Base-by-base conservation (phyloP, 2,113 vertebrate species). In the Crotalus horridus region DNA sequence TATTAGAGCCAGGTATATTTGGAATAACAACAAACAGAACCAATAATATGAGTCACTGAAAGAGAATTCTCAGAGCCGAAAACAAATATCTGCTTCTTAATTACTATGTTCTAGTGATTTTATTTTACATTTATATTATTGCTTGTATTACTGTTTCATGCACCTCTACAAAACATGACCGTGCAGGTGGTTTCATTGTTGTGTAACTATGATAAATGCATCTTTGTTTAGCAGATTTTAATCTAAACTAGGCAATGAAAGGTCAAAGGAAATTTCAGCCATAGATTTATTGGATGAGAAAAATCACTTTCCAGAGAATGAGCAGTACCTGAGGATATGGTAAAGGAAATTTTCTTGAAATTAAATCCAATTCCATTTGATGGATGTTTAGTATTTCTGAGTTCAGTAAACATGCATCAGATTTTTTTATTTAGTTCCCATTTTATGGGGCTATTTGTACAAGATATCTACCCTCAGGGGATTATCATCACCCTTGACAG, bases 21-120 rank as follows among this genome's bases (percentile, higher is more conserved):
- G 88, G 10, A 1, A 17, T 1, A 54, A 13, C 87, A 95, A 93
- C 94, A 95, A 96, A 94, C 1, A 90, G 26, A 58, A 64, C 21
- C 56, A 43, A 86, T 90, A 23, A 69, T 12, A 29, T 95, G 91
- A 95, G 33, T 95, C 90, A 61, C 1, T 29, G 26, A 91, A 93
- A 55, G 1, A 89, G 20, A 43, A 56, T 89, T 94, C 94, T 87
- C 53, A 92, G 43, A 85, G 87, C 24, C 6, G 1, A 88, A 9
- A 21, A 12, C 23, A 33, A 91, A 46, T 92, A 94, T 91, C 90
- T 33, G n/a, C 21, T 81, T 33, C 12, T 9, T 91, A 26, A 90
- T 0, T 21, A 88, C 48, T 54, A 61, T 39, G 33, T 94, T 64
- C 56, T 59, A 91, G 12, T 58, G 8, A 13, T 39, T 58, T 81